phyloP scores from a whole-genome alignment of 2,113 vertebrate genomes.

The Symphodus melops region DNA sequence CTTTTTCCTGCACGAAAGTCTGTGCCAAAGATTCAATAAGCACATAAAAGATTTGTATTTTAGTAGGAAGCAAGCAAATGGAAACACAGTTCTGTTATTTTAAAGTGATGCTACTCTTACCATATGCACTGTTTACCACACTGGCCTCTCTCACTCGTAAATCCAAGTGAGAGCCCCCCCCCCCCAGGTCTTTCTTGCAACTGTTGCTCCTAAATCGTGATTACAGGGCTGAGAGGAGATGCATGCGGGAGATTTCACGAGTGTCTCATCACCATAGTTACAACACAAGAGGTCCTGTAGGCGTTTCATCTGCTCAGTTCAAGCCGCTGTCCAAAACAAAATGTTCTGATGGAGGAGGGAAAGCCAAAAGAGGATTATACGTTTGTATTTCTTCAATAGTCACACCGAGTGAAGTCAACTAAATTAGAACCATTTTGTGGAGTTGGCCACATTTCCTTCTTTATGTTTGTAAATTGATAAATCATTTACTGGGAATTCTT shows the following conservation, averaged over 20 bases:
- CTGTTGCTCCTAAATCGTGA: conserved; percentile 11
- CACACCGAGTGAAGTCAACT: not conserved
- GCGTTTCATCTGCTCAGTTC: conserved; percentile 35
- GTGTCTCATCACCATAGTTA: conserved; percentile 40
- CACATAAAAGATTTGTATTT: not conserved
- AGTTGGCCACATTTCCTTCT: not conserved
- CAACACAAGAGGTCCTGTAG: conserved; percentile 20
- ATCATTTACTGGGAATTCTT: conserved; percentile 27
- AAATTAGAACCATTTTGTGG: not conserved
- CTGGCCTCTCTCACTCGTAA: not conserved
- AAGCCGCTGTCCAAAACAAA: conserved; percentile 37
- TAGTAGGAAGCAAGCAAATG: not conserved
- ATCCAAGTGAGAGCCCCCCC: not conserved
- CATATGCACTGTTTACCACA: not conserved
- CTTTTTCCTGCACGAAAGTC: not conserved
- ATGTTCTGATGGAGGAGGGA: conserved; percentile 6
- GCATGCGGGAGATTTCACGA: conserved; percentile 12
- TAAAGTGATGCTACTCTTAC: not conserved
- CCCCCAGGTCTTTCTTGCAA: not conserved
- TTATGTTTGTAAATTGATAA: not conserved
- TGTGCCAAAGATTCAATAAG: conserved; percentile 2
- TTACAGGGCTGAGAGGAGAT: conserved; percentile 8
- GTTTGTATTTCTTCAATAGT: not conserved
- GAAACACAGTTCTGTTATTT: not conserved
- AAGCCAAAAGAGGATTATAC: conserved; percentile 5